A percentile compares a stretch with the other conserved stretches of the same genome.
phyloP scores from a whole-genome alignment of 2,113 vertebrate genomes.

The Microtus ochrogaster region DNA sequence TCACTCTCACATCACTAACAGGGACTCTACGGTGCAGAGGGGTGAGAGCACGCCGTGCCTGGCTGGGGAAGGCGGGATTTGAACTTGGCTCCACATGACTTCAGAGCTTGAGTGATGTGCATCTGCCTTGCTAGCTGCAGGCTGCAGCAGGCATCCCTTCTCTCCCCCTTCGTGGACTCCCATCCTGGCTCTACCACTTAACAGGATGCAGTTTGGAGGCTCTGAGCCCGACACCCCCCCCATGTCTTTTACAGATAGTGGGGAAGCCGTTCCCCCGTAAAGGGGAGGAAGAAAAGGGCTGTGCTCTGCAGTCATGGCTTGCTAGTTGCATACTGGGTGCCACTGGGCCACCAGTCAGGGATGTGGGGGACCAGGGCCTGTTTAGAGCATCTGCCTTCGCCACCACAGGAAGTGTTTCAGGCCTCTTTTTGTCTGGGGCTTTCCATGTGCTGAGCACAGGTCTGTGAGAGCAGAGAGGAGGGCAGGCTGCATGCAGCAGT shows the following conservation, averaged over 20 bases:
- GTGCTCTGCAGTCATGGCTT: not conserved
- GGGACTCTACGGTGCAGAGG: not conserved
- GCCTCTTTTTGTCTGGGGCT: not conserved
- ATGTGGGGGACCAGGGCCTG: not conserved
- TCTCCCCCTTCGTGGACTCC: not conserved
- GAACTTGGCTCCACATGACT: not conserved
- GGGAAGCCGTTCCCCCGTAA: not conserved
- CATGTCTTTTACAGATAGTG: not conserved
- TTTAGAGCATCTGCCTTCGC: not conserved
- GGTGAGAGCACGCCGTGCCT: not conserved
- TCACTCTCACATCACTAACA: not conserved
- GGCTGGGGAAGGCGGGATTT: not conserved
- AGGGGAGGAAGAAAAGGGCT: too few species aligned
- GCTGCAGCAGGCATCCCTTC: not conserved
- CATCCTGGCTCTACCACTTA: not conserved
- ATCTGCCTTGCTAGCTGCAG: not conserved
- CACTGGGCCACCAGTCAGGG: not conserved
- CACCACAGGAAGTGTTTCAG: constrained; percentile 22
- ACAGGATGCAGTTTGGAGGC: not conserved
- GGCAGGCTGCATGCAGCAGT: not conserved
- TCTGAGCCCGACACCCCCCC: not conserved
- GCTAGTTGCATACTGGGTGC: not conserved
- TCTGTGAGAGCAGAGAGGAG: not conserved
- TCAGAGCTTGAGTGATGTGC: not conserved
- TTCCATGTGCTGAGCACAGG: constrained; percentile 27